phyloP scores from a whole-genome alignment of 2,797 vertebrate genomes.

The Oreortyx pictus region DNA sequence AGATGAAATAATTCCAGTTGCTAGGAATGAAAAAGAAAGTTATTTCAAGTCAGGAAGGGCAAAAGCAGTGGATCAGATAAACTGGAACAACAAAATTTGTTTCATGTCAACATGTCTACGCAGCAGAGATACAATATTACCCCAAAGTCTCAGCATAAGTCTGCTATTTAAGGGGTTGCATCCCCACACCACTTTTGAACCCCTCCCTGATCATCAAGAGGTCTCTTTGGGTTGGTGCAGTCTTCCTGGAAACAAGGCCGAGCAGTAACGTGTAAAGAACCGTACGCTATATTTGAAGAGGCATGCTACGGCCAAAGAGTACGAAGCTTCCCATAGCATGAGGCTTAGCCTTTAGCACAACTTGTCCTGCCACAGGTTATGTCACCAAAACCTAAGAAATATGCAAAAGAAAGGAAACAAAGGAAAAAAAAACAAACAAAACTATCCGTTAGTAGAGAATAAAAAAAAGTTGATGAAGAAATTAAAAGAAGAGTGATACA shows the following conservation, averaged over 20 bases:
- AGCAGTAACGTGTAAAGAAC: constrained; percentile 63
- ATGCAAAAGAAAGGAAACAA: constrained; percentile 62
- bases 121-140: constrained; percentile 51
- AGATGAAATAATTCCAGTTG: constrained; percentile 52
- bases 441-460: constrained; percentile 74
- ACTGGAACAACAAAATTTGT: constrained; percentile 16
- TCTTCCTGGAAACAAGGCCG: constrained; percentile 80
- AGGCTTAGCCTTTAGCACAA: constrained; percentile 73
- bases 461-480: constrained; percentile 45
- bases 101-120: constrained; percentile 48
- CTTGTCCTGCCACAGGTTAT: constrained; percentile 74
- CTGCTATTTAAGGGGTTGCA: constrained; percentile 48
- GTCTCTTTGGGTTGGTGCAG: constrained; percentile 32
- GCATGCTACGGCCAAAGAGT: constrained; percentile 70
- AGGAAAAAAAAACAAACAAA: constrained; percentile 59
- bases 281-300: constrained; percentile 57
- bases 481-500: constrained; percentile 49
- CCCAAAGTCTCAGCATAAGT: constrained; percentile 31
- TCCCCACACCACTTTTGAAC: constrained; percentile 55
- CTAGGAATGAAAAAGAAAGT: constrained; percentile 55
- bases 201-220: constrained; percentile 56
- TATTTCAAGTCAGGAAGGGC: constrained; percentile 47
- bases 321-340: constrained; percentile 50
- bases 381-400: constrained; percentile 72
- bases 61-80: constrained; percentile 37